These are phyloP conservation scores for Spea bombifrons DNA, from an alignment of 2,113 vertebrate species.

Conservation along the genomic window DNA sequence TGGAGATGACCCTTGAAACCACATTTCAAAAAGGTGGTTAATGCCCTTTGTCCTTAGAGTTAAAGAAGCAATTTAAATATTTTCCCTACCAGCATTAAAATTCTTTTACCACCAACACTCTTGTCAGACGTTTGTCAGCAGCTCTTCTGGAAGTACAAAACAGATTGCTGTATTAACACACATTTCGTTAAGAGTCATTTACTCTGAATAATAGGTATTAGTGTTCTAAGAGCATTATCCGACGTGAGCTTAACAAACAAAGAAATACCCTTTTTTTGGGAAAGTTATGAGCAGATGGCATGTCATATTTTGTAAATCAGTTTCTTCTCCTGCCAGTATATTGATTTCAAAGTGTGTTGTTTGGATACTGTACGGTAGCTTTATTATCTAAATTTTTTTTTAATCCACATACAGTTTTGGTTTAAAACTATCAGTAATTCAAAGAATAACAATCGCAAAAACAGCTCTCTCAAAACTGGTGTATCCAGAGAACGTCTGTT, in stretches of 20 bases:
- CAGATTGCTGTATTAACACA: conserved; percentile 5
- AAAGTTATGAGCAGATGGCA: neutral
- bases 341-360: neutral
- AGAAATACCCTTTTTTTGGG: neutral
- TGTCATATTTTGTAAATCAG: neutral
- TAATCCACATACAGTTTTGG: neutral
- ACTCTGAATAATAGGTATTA: conserved; percentile 15
- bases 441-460: neutral
- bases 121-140: neutral
- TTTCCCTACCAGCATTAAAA: conserved; percentile 29
- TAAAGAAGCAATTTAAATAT: conserved; percentile 23
- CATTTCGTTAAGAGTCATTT: conserved; percentile 36
- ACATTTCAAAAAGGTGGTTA: neutral
- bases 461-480: conserved; percentile 6
- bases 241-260: conserved; percentile 11
- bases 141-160: conserved; percentile 16
- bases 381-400: neutral
- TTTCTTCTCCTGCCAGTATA: neutral
- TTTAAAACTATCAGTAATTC: neutral
- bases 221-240: conserved; percentile 9
- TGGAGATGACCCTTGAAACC: conserved; percentile 8
- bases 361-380: neutral
- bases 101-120: neutral
- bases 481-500: conserved; percentile 16
- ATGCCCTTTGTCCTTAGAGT: conserved; percentile 14